These are phyloP conservation scores for Phortica magna DNA, from an alignment of 2,888 invertebrate species.

Conservation along the genomic window DNA sequence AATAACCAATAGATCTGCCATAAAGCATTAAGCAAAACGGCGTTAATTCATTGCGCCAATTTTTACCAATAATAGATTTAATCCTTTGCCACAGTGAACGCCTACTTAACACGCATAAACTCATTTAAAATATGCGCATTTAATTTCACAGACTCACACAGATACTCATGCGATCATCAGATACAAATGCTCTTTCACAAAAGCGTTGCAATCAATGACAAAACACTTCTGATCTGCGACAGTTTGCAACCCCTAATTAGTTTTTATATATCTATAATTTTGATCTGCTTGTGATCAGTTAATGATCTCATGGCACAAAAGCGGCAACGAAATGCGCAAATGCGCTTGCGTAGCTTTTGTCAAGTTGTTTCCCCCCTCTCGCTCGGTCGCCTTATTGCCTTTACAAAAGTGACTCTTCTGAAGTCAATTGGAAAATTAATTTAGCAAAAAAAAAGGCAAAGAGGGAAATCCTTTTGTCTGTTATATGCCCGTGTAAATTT, in stretches of 20 bases:
- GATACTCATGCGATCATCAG: neutral
- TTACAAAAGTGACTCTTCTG: conserved; percentile 45
- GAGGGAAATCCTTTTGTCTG: conserved; percentile 58
- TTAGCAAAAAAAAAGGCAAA: conserved; percentile 47
- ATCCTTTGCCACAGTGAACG: conserved; percentile 7
- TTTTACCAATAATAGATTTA: neutral
- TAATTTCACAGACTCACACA: conserved; percentile 45
- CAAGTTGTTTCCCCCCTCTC: neutral
- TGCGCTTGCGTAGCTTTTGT: neutral
- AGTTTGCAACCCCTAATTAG: conserved; percentile 61
- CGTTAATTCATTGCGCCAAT: neutral
- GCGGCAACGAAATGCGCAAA: conserved; percentile 17
- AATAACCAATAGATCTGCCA: conserved; percentile 15
- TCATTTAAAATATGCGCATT: neutral
- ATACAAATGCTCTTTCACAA: conserved; percentile 9
- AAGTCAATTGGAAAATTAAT: conserved; percentile 73
- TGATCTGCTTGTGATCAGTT: conserved; percentile 61
- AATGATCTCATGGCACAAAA: conserved; percentile 57
- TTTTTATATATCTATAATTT: conserved; percentile 12
- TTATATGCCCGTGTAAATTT: conserved; percentile 61
- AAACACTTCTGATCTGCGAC: conserved; percentile 18
- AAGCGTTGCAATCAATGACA: conserved; percentile 35
- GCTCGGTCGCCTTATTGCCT: conserved; percentile 53
- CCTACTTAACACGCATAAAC: conserved; percentile 7
- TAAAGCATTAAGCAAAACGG: conserved; percentile 1